Base-by-base conservation (phyloP, 2,113 vertebrate genomes). In the Capreolus pygargus region DNA sequence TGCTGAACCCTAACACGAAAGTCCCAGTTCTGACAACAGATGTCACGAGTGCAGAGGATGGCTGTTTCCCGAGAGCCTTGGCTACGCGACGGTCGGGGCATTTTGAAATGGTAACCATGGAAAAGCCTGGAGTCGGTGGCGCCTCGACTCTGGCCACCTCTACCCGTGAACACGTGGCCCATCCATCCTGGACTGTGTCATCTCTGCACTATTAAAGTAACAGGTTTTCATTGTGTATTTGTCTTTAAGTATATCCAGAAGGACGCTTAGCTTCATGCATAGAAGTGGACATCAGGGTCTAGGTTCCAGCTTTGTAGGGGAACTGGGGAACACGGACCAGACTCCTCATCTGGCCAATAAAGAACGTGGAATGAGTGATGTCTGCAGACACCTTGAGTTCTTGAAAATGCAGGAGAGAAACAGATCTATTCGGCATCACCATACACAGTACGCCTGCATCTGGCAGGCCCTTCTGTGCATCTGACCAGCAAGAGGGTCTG, bases 41-140 rank as follows among this genome's bases (percentile, higher is more conserved):
- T 4, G 60, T 13, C 60, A 4, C 1, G 6, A 10, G 23, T 4
- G 1, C 64, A n/a, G 14, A 50, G 60, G 39, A 9, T 2, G 1
- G 14, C 57, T 4, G 0, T 11, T 27, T 50, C 14, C 39, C 12
- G 1, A 1, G 0, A 13, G 17, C 67, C n/a, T 33, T 30, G 43
- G 76, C 64, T 39, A 0, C 7, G 3, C 1, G 0, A 1, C 6
- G 0, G 1, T 33, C 17, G 0, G 0, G 0, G 7, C 58, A 2
- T 50, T 54, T 79, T 43, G 8, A 9, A 9, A 2, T 9, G 12
- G 17, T 21, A 19, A 16, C 64, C 7, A 0, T n/a, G n/a, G 13
- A 30, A 47, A 60, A 25, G 23, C 70, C 58, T 7, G 33, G 90
- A 25, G 64, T 50, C 3, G 0, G 10, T 4, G 2, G 25, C 2